These are phyloP conservation scores for Megaustenia siamemsis DNA, from an alignment of 2,888 invertebrate genomes.

Conservation along the genomic window DNA sequence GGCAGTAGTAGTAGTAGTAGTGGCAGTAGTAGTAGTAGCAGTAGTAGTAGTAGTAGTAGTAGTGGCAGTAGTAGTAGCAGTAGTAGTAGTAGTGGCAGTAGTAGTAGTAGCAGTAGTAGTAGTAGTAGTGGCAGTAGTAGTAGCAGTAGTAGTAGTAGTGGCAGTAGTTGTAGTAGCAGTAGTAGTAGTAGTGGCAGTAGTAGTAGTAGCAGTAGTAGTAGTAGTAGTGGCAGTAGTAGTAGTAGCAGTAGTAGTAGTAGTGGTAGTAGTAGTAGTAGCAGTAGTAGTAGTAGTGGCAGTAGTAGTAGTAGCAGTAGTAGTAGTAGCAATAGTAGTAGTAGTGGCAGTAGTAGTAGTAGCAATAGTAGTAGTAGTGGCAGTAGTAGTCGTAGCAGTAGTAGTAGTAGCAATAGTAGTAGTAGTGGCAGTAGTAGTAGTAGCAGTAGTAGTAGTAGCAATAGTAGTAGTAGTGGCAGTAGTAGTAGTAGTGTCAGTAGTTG, in stretches of 20 bases:
- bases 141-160: slow-evolving; percentile 8
- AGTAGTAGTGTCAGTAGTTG: slow-evolving; percentile 15
- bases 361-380: background rate
- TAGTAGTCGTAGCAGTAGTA: background rate
- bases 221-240: background rate
- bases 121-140: background rate
- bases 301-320: slow-evolving; percentile 12
- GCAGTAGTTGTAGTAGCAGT: background rate
- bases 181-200: slow-evolving; percentile 4
- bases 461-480: background rate
- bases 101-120: background rate
- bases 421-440: no score
- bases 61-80: background rate
- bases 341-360: slow-evolving; percentile 2
- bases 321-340: slow-evolving; percentile 12
- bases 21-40: slow-evolving; percentile 4
- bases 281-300: background rate
- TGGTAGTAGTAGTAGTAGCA: background rate
- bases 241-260: background rate
- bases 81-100: background rate
- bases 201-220: slow-evolving; percentile 16
- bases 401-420: background rate
- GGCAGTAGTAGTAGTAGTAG: background rate
- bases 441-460: no score
- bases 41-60: slow-evolving; percentile 4